phyloP scores from a whole-genome alignment of 2,113 vertebrate genomes.

The Sorex fumeus region DNA sequence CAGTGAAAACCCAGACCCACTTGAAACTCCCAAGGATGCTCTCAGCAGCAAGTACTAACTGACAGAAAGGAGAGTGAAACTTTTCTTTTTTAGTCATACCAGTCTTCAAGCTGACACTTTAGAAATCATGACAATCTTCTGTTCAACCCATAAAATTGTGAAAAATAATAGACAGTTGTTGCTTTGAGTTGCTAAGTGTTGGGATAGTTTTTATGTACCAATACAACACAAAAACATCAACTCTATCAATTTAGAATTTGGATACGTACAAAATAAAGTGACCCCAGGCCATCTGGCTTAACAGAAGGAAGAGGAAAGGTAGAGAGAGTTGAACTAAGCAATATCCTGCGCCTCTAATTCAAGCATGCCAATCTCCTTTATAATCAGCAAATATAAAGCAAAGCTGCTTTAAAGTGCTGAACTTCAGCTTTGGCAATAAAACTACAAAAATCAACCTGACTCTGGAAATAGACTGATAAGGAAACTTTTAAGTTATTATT shows the following conservation, averaged over 20 bases:
- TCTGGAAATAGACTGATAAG: constrained; percentile 14
- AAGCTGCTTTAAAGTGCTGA: constrained; percentile 71
- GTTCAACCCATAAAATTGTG: neutral
- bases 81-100: neutral
- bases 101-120: neutral
- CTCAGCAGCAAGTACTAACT: neutral
- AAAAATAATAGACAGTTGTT: neutral
- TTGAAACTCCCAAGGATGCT: neutral
- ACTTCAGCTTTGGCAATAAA: constrained; percentile 30
- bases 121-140: neutral
- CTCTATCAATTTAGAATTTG: constrained; percentile 42
- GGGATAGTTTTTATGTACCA: neutral
- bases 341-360: constrained; percentile 66
- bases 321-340: constrained; percentile 27
- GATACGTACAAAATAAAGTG: constrained; percentile 60
- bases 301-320: constrained; percentile 63
- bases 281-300: constrained; percentile 46
- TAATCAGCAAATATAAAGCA: constrained; percentile 76
- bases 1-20: too few relatives aligned
- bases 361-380: constrained; percentile 64
- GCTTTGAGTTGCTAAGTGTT: constrained; percentile 17
- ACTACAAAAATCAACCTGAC: constrained; percentile 44
- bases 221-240: neutral
- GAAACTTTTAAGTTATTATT: constrained; percentile 19
- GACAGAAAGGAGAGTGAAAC: neutral